Base-by-base conservation (phyloP, 2,888 invertebrate species). In the Pharmacophagus antenor region DNA sequence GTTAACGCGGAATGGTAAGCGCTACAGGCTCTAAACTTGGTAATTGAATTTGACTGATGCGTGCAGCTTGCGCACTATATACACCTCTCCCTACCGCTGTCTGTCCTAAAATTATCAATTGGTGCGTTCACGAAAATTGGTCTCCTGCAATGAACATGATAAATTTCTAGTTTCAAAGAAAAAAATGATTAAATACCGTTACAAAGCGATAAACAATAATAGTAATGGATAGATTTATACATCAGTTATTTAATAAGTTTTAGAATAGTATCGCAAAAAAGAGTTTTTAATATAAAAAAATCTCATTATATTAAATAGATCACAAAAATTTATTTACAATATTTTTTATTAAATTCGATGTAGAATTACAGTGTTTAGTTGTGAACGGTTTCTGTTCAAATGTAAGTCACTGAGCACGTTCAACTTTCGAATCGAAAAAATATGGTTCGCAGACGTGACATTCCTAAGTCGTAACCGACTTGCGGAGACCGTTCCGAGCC, bases 1-100 rank as follows among this genome's bases (percentile, higher is more conserved):
- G 72, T 77, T 73, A 74, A 72, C 68, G 70, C 78, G 68, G 85
- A 78, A 82, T 80, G 85, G 85, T 78, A 69, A 67, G 61, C 70
- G 70, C 67, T 70, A 71, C 70, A 72, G 66, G 69, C 68, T 71
- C n/a, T 70, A 73, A 66, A 64, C 68, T 68, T 64, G 71, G 75
- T 76, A 74, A 77, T 77, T 71, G 71, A 69, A 70, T 72, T 60
- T 51, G 69, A 68, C 69, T 71, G 70, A 72, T 65, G 71, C 69
- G 71, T 71, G 69, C 74, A 74, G 73, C 75, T 80, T 80, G 82
- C 80, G 78, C 71, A 74, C 76, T 76, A 74, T 79, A 76, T 70
- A 76, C 72, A 77, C 78, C 77, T 80, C 82, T 82, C 80, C 78
- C 76, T 74, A 75, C 74, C 76, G 77, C 76, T 79, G 80, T 82